A percentile compares a stretch with the other conserved stretches of the same genome.
These are phyloP conservation scores for Ecliptopera silaceata DNA, from an alignment of 2,888 invertebrate genomes.

Conservation along the genomic window DNA sequence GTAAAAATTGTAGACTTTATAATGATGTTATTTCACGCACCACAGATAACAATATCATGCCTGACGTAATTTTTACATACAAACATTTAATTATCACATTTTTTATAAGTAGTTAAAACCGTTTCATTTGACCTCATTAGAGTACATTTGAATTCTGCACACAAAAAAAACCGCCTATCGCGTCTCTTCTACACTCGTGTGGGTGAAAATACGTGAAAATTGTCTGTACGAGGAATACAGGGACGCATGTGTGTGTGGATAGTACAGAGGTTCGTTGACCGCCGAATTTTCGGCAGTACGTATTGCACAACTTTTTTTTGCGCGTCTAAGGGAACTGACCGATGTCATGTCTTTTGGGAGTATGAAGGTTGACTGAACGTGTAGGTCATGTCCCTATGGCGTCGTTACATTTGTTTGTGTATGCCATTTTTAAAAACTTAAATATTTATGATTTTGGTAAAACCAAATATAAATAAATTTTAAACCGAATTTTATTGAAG, in stretches of 20 bases:
- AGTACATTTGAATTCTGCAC: slow-evolving; percentile 41
- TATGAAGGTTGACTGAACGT: slow-evolving; percentile 25
- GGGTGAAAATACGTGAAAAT: slow-evolving; percentile 42
- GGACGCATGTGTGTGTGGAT: slow-evolving; percentile 41
- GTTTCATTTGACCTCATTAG: slow-evolving; percentile 54
- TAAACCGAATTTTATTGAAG: no score
- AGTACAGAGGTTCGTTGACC: slow-evolving; percentile 51
- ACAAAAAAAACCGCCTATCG: slow-evolving; percentile 39
- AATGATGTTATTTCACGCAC: no score
- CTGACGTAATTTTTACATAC: background rate
- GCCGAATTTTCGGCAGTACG: slow-evolving; percentile 56
- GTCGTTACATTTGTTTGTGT: slow-evolving; percentile 8
- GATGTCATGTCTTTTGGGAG: slow-evolving; percentile 20
- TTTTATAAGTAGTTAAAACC: slow-evolving; percentile 44
- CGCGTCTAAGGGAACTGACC: slow-evolving; percentile 20
- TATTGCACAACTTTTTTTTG: slow-evolving; percentile 55
- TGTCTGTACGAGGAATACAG: slow-evolving; percentile 44
- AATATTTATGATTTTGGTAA: background rate
- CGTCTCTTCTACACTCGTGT: slow-evolving; percentile 35
- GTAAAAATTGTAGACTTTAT: no score
- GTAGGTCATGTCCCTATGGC: slow-evolving; percentile 28
- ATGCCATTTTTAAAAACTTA: background rate
- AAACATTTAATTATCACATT: slow-evolving; percentile 14
- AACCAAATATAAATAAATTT: no score
- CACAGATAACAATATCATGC: no score